A percentile compares a stretch with the other conserved stretches of the same genome.
These are phyloP conservation scores for Mixornis gularis DNA, from an alignment of 2,113 vertebrate genomes.

Conservation along the genomic window DNA sequence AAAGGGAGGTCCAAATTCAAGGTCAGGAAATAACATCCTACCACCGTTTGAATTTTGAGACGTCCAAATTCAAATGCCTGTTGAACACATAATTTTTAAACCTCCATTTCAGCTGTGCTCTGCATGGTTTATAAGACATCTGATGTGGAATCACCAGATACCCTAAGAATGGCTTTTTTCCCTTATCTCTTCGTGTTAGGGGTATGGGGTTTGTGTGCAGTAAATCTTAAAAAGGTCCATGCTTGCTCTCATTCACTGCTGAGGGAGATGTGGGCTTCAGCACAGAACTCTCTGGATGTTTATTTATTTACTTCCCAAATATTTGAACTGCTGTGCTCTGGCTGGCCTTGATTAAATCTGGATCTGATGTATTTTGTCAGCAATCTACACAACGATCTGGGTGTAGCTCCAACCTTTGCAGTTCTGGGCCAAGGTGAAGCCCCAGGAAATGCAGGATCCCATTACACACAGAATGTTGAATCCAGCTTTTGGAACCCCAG, in stretches of 20 bases:
- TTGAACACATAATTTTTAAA: neutral
- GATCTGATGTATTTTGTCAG: neutral
- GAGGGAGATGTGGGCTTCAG: neutral
- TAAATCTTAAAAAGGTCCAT: neutral
- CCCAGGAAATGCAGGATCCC: neutral
- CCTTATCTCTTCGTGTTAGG: neutral
- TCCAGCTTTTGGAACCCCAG: neutral
- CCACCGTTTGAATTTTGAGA: neutral
- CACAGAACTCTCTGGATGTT: neutral
- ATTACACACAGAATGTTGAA: neutral
- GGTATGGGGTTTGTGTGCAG: neutral
- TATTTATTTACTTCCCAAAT: neutral
- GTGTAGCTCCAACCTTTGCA: neutral
- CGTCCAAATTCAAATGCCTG: neutral
- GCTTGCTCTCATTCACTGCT: neutral
- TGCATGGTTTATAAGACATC: neutral
- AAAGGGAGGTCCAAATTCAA: neutral
- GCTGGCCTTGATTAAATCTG: neutral
- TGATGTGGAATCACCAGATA: neutral
- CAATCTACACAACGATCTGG: accelerated
- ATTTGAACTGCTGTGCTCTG: neutral
- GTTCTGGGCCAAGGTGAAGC: neutral
- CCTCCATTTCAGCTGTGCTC: neutral
- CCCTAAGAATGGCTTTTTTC: neutral
- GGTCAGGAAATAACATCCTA: neutral